Base-by-base conservation (phyloP, 2,888 invertebrate species). In the Eupithecia vulgata region DNA sequence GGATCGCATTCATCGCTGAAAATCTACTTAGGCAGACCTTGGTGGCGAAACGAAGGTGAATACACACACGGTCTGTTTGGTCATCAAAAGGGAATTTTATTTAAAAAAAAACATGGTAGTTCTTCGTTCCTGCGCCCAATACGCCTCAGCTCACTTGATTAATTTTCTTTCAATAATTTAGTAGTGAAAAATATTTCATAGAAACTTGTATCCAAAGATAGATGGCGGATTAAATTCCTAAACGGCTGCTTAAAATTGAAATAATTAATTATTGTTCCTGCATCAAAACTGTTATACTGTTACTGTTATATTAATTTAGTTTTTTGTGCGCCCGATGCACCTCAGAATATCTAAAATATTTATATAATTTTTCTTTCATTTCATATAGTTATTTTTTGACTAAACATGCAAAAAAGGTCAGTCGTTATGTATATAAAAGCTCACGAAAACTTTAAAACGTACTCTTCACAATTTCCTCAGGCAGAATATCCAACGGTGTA, bases 1-100 rank as follows among this genome's bases (percentile, higher is more conserved):
- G 85, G 83, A 80, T 81, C 77, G 82, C 80, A 88, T 89, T 89
- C 87, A 87, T 87, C 83, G 81, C 77, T 69, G 21, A 76, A 83
- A 87, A 89, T 85, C 81, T 85, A 86, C 83, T 87, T 85, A 84
- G 76, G 69, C 77, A 73, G 78, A 76, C 69, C 74, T 80, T 81
- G 79, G 73, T 80, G 73, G 72, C 17, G 71, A 69, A 82, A 80
- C 81, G 78, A 81, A 74, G 69, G n/a, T 17, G 17, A 17, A 62
- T 62, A 62, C 62, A 62, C 35, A 62, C 62, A 62, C 35, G 62
- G 62, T 37, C 3, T 15, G 15, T 17, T 30, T 17, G 13, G 61
- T 61, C 61, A 61, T 30, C 15, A 34, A 12, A 5, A 10, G 8
- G 1, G n/a, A 7, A 57, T 57, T 17, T 1, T 21, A 57, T 37